Evolutionary conservation across 2,113 vertebrate genomes (phyloP), one percentile per base, ranked within the genome.

Genomic region (Nothobranchius kuhntae): DNA sequence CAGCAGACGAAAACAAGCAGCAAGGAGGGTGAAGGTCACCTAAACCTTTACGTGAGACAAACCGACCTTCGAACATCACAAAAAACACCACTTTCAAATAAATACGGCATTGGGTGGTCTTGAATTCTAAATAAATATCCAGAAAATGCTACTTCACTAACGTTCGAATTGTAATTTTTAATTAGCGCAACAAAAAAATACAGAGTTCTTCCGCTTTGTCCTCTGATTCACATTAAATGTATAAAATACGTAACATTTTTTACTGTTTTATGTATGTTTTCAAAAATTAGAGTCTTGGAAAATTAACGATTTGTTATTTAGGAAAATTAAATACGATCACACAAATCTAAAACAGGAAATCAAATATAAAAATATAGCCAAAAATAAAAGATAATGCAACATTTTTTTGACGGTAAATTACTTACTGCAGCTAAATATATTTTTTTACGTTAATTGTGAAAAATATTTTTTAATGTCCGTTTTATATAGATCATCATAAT

Each of bases 1-100:
- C 76, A 76, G 58, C 70, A 59, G 45, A 79, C 40, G 8, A 83
- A 69, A 81, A 80, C 68, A 68, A 76, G 68, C 21, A 74, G 61
- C 84, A n/a, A 78, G 46, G 58, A 38, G 55, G 68, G 64, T 63
- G 64, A 80, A 81, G 72, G 77, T 87, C 71, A 86, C 52, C 35
- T 64, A 65, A 75, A 68, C 66, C 69, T 77, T 68, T 73, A 53
- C 53, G 0, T 45, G 14, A 70, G 46, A 65, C 51, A 81, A 56
- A 63, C 61, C 38, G 50, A 50, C 40, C 68, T n/a, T 9, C 38
- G 56, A 50, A 61, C 58, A 59, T 70, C 55, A 66, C 55, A 47
- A 60, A 44, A 24, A 71, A 58, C 54, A 60, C 50, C 63, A 60
- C 24, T 53, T 55, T 68, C 9, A 47, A 55, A 76, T 70, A 66